A percentile compares a stretch with the other conserved stretches of the same genome.
phyloP scores from a whole-genome alignment of 2,797 vertebrate species.

The Chiloscyllium punctatum region DNA sequence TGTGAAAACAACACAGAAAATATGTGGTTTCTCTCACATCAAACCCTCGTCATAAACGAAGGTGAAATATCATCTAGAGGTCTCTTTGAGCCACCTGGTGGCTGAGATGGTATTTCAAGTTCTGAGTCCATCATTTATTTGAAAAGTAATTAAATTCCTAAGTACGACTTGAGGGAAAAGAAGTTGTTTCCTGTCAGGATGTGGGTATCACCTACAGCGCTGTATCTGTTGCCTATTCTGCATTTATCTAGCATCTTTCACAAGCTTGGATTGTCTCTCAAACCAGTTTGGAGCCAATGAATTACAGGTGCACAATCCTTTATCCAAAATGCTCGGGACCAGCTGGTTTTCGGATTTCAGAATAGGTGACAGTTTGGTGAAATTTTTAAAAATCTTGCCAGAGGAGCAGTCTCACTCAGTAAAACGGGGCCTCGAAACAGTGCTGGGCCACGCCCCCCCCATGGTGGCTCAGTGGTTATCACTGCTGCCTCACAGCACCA shows the following conservation, averaged over 20 bases:
- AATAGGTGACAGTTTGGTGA: no score
- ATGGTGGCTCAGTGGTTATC: no score
- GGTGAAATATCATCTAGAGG: not conserved
- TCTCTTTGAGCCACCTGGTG: not conserved
- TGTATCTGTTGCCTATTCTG: not conserved
- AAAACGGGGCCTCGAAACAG: no score
- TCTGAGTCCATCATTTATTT: not conserved
- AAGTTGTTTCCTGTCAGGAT: not conserved
- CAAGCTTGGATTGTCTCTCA: not conserved
- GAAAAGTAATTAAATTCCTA: no score
- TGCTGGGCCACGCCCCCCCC: no score
- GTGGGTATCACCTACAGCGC: no score
- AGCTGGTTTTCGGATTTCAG: no score
- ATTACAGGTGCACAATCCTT: not conserved
- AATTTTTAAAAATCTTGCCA: no score
- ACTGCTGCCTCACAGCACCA: no score
- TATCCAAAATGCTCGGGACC: no score
- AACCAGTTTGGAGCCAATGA: not conserved
- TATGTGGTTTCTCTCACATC: not conserved
- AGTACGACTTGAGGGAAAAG: not conserved
- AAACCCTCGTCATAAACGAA: not conserved
- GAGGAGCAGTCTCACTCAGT: no score
- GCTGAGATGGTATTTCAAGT: not conserved
- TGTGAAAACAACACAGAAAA: not conserved
- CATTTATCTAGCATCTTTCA: not conserved